Conservation (phyloP, 2,797 vertebrate genomes). For the Arrhamphus sclerolepis region DNA sequence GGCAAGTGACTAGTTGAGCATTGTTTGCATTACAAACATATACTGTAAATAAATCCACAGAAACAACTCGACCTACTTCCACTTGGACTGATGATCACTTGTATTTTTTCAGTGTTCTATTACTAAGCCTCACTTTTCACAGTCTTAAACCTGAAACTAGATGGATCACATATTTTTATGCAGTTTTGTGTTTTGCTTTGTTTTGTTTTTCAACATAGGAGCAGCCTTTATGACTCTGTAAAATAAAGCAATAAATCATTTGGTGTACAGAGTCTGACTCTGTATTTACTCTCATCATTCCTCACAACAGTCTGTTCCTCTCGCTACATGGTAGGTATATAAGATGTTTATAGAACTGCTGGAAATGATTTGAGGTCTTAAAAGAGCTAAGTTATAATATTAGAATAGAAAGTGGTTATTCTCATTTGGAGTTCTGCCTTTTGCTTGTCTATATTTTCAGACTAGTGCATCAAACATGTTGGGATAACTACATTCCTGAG, state of each 20-base stretch:
- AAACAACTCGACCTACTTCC: neutral
- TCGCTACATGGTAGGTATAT: no score
- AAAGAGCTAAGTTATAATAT: no score
- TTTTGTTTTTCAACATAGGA: no score
- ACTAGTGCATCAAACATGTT: no score
- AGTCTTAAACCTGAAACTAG: no score
- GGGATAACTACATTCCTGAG: no score
- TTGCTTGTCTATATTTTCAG: no score
- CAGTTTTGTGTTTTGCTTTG: slow-evolving; percentile 16
- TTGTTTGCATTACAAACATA: neutral
- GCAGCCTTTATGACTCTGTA: neutral
- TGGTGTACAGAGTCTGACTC: neutral
- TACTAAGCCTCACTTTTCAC: neutral
- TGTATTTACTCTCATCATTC: neutral
- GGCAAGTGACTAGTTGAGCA: neutral
- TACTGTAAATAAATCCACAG: slow-evolving; percentile 19
- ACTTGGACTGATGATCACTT: neutral
- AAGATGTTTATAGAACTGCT: no score
- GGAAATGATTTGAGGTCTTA: no score
- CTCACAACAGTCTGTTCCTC: neutral
- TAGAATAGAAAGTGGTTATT: no score
- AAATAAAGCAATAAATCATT: neutral
- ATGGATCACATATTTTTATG: no score
- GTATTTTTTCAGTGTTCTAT: neutral
- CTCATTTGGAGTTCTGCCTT: no score